Percentiles rank a stretch among this genome's conserved stretches.
Evolutionary conservation across 1,140 invertebrate genomes (phyloP).

Genomic region (Brachionus calyciflorus): DNA sequence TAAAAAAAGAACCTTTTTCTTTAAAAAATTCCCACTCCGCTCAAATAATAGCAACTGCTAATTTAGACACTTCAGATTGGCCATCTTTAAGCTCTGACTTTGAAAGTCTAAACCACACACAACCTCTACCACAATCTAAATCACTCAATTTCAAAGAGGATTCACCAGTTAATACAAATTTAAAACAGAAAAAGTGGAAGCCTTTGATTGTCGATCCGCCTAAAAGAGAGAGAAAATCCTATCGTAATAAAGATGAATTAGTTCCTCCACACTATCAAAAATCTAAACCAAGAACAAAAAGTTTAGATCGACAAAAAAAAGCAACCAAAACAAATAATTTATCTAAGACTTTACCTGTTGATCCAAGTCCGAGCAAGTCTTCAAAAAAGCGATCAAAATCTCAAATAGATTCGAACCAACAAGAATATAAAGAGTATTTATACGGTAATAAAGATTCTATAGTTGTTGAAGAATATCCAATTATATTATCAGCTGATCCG

Average conservation of each 20-base stretch:
- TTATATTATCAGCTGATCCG: constrained; percentile 37
- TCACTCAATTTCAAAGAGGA: constrained; percentile 11
- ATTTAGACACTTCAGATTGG: constrained; percentile 37
- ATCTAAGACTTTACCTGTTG: neutral
- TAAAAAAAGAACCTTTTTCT: neutral
- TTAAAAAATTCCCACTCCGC: constrained; percentile 8
- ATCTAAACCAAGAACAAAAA: neutral
- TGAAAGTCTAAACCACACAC: neutral
- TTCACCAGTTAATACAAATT: neutral
- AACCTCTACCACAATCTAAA: constrained; percentile 27
- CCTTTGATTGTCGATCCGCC: constrained; percentile 1
- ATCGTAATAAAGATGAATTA: neutral
- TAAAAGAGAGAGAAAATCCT: neutral
- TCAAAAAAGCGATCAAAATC: constrained; percentile 27
- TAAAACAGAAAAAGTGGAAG: constrained; percentile 23
- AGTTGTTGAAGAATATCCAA: constrained; percentile 37
- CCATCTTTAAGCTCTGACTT: neutral
- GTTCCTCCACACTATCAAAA: no score
- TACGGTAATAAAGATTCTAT: constrained; percentile 37
- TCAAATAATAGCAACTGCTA: neutral
- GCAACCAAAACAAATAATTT: neutral
- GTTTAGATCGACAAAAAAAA: constrained; percentile 27
- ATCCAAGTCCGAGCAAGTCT: neutral
- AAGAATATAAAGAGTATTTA: constrained; percentile 34
- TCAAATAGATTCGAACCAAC: constrained; percentile 26